phyloP scores from a whole-genome alignment of 1,140 invertebrate genomes.

The Pygmarrhopalites habei region DNA sequence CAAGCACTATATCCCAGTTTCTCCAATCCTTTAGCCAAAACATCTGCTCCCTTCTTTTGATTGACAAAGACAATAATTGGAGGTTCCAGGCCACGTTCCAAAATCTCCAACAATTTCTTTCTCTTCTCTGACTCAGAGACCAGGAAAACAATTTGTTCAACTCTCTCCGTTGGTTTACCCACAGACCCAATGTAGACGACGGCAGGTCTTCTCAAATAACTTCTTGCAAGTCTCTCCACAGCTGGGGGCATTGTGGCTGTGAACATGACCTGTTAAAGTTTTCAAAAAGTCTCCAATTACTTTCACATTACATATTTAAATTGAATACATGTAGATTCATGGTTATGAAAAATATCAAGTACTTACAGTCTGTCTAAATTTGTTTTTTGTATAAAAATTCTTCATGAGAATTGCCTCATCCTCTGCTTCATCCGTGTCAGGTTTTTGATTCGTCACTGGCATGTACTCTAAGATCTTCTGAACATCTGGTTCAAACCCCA shows the following conservation, averaged over 20 bases:
- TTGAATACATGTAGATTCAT: conserved; percentile 15
- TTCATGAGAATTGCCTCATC: conserved; percentile 82
- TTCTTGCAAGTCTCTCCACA: conserved; percentile 90
- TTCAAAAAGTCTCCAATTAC: conserved; percentile 52
- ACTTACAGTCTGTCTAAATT: conserved; percentile 82
- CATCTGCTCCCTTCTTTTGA: conserved; percentile 98
- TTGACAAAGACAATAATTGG: conserved; percentile 99
- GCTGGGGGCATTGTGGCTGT: conserved; percentile 99
- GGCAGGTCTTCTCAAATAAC: conserved; percentile 89
- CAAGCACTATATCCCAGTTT: conserved; percentile 87
- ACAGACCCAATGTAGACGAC: conserved; percentile 98
- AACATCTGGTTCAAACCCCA: conserved; percentile 58
- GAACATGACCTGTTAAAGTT: conserved; percentile 99
- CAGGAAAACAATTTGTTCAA: conserved; percentile 96
- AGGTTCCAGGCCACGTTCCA: conserved; percentile 80
- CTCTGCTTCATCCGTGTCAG: conserved; percentile 96
- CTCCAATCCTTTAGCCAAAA: conserved; percentile 91
- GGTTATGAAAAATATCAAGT: too few species aligned
- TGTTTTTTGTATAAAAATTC: conserved; percentile 96
- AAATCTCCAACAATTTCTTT: conserved; percentile 77
- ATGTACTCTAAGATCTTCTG: conserved; percentile 98
- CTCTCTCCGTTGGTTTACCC: conserved; percentile 95
- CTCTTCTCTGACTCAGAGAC: conserved; percentile 90
- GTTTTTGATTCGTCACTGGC: conserved; percentile 97
- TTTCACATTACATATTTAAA: not conserved